A percentile compares a stretch with the other conserved stretches of the same genome.
These are phyloP conservation scores for Sus scrofa DNA, from an alignment of 2,113 vertebrate genomes.

Conservation along the genomic window T2T-Sscrofa CM000824.6:181809001-181809500, in stretches of 20 bases:
- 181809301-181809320: neutral
- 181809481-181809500: too few relatives aligned
- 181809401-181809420: neutral
- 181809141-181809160: neutral
- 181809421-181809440: neutral
- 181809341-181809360: neutral
- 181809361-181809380: neutral
- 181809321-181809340: neutral
- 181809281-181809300: neutral
- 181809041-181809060: too few relatives aligned
- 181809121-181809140: neutral
- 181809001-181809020: neutral
- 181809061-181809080: neutral
- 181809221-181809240: neutral
- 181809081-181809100: neutral
- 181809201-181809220: neutral
- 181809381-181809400: neutral
- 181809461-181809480: neutral
- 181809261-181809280: conserved; percentile 46
- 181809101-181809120: neutral
- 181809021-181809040: neutral
- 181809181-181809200: neutral
- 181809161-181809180: neutral
- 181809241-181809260: neutral
- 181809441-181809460: neutral